A percentile compares a stretch with the other conserved stretches of the same genome.
Evolutionary conservation across 2,888 invertebrate genomes (phyloP).

Genomic region (Dusona sp.): DNA sequence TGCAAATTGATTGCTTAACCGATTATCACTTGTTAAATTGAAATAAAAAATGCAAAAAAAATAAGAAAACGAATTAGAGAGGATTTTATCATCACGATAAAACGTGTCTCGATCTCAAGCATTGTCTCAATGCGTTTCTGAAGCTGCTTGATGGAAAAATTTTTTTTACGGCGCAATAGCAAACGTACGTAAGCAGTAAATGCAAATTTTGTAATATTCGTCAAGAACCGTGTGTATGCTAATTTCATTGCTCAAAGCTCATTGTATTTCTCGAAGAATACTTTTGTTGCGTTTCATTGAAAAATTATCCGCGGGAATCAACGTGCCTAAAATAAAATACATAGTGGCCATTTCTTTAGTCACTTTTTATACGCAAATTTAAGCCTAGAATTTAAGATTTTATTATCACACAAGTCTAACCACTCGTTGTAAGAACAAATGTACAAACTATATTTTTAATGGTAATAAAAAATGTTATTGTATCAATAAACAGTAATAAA

Average conservation of each 20-base stretch:
- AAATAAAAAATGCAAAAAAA: constrained; percentile 3
- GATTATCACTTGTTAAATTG: neutral
- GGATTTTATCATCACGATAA: neutral
- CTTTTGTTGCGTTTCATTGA: neutral
- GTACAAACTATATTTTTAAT: constrained; percentile 26
- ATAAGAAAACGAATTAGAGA: neutral
- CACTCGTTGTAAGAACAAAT: constrained; percentile 1
- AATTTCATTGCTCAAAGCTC: neutral
- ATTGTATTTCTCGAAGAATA: neutral
- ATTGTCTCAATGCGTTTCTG: neutral
- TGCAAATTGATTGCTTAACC: neutral
- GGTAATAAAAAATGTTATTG: neutral
- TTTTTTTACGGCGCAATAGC: constrained; percentile 8
- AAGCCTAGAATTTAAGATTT: neutral
- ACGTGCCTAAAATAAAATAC: neutral
- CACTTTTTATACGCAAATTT: neutral
- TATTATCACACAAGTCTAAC: neutral
- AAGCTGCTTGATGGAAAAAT: neutral
- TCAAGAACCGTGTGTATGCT: neutral
- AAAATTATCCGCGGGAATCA: neutral
- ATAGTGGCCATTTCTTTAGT: neutral
- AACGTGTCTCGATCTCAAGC: neutral
- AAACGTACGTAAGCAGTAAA: neutral
- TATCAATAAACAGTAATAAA: neutral
- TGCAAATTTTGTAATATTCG: neutral